A percentile compares a stretch with the other conserved stretches of the same genome.
phyloP scores from a whole-genome alignment of 2,888 invertebrate genomes.

The Entomobrya proxima region DNA sequence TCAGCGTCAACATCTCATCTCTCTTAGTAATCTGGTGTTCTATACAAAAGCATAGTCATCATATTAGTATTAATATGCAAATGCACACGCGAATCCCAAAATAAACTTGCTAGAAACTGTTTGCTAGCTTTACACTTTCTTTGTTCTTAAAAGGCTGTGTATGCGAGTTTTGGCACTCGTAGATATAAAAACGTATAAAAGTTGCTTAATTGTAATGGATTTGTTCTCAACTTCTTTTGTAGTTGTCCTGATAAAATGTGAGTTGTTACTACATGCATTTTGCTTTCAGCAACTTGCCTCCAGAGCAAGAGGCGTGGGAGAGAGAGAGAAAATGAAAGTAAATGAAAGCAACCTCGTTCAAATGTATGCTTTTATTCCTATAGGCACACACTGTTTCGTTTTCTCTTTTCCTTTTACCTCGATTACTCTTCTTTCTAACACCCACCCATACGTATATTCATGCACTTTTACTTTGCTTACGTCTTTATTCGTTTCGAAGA shows the following conservation, averaged over 20 bases:
- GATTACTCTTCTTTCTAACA: not conserved
- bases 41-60: too few relatives aligned
- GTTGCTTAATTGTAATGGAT: constrained; percentile 57
- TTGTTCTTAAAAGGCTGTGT: not conserved
- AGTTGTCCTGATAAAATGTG: not conserved
- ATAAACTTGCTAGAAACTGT: not conserved
- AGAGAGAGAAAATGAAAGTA: not conserved
- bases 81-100: not conserved
- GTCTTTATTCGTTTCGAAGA: constrained; percentile 22
- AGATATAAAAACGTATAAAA: constrained; percentile 21
- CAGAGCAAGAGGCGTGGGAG: not conserved
- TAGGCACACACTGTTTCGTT: constrained; percentile 8
- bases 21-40: too few relatives aligned
- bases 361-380: not conserved
- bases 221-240: constrained; percentile 22
- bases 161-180: constrained; percentile 13
- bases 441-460: not conserved
- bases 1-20: too few relatives aligned
- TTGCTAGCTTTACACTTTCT: too few relatives aligned
- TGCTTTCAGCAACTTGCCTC: not conserved
- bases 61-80: too few relatives aligned
- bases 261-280: not conserved
- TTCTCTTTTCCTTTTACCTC: constrained; percentile 7
- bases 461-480: not conserved
- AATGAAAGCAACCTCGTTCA: constrained; percentile 12